A percentile compares a stretch with the other conserved stretches of the same genome.
Evolutionary conservation across 2,113 vertebrate genomes (phyloP).

Genomic region (Coptodon rendalli): DNA sequence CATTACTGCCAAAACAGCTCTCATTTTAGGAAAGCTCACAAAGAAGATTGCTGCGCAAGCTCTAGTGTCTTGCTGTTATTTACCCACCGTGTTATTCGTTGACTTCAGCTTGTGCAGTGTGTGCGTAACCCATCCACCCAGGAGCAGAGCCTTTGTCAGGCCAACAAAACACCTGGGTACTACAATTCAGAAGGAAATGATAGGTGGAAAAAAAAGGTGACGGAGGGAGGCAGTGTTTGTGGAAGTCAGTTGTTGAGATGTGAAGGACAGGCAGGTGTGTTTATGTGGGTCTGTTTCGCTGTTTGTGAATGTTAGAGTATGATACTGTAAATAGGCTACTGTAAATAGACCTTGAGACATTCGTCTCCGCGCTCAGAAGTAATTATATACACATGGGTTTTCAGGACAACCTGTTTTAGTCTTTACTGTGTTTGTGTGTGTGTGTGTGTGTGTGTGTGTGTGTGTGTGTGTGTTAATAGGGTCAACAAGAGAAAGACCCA

Average conservation of each 20-base stretch:
- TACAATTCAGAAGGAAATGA: conserved; percentile 19
- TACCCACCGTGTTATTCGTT: conserved; percentile 29
- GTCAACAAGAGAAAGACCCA: neutral
- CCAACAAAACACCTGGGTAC: conserved; percentile 48
- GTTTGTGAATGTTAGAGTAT: conserved; percentile 5
- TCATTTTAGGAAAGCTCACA: neutral
- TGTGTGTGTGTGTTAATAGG: neutral
- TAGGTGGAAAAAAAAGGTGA: neutral
- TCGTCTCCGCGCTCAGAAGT: neutral
- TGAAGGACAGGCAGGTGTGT: conserved; percentile 32
- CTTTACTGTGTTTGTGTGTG: neutral
- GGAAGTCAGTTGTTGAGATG: conserved; percentile 36
- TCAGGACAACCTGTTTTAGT: neutral
- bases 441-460: neutral
- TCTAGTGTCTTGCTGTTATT: conserved; percentile 20
- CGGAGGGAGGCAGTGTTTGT: neutral
- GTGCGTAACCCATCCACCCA: conserved; percentile 5
- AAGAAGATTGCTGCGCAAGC: neutral
- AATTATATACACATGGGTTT: conserved; percentile 30
- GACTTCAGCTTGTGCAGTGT: conserved; percentile 28
- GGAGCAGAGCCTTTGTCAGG: conserved; percentile 10
- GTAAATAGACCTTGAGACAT: conserved; percentile 41
- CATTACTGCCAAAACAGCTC: neutral
- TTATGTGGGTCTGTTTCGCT: neutral
- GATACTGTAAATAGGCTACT: conserved; percentile 41